A percentile compares a stretch with the other conserved stretches of the same genome.
Conservation (phyloP, 2,113 vertebrate genomes). For the Pelobates fuscus region DNA sequence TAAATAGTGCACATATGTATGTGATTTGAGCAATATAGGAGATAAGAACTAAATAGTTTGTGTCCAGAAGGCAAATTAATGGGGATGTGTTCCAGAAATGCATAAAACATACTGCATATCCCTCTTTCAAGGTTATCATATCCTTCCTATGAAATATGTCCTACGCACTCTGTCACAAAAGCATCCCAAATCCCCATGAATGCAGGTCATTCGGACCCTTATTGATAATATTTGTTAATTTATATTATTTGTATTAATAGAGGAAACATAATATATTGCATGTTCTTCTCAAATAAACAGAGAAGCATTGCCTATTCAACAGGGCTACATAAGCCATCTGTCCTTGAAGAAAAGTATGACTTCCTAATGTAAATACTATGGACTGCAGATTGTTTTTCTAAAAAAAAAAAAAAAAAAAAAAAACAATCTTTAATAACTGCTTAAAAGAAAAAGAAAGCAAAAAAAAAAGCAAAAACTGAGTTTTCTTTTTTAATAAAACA, state of each 20-base stretch:
- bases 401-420: too few species aligned
- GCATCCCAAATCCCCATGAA: neutral
- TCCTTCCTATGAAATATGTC: neutral
- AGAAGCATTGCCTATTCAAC: neutral
- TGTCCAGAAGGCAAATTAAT: too few species aligned
- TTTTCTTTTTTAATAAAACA: too few species aligned
- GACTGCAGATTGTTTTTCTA: neutral
- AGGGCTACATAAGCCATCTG: neutral
- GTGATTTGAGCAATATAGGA: too few species aligned
- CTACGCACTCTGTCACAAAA: neutral
- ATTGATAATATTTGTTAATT: neutral
- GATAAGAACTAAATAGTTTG: neutral
- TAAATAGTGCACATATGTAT: too few species aligned
- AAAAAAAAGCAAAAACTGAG: too few species aligned
- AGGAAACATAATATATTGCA: neutral
- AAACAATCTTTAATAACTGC: too few species aligned
- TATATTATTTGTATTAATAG: neutral
- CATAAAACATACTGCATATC: neutral
- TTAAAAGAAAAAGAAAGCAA: too few species aligned
- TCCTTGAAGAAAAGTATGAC: neutral
- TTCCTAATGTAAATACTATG: neutral
- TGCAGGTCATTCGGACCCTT: neutral
- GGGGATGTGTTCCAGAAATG: neutral
- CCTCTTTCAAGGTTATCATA: neutral
- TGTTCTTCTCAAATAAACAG: neutral